Conservation (phyloP, 2,888 invertebrate species). For the Agonopterix heracliana region DNA sequence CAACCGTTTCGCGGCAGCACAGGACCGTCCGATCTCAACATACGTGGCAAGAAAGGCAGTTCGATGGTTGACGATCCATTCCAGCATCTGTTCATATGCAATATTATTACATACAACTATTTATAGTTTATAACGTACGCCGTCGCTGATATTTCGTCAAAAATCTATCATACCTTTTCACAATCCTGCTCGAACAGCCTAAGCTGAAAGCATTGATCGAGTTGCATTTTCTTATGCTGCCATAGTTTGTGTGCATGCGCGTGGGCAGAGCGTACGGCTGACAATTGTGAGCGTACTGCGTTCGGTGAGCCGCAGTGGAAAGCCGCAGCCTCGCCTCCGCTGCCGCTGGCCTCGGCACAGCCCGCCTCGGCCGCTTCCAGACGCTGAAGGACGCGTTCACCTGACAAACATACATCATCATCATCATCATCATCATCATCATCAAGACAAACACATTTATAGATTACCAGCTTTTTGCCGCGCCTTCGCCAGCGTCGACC, state of each 20-base stretch:
- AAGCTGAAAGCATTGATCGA: conserved; percentile 97
- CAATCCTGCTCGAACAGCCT: conserved; percentile 98
- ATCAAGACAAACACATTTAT: too few relatives aligned
- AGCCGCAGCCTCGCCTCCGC: conserved; percentile 77
- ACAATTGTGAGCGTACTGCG: conserved; percentile 87
- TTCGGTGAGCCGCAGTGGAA: conserved; percentile 83
- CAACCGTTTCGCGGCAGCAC: conserved; percentile 91
- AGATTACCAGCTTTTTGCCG: too few relatives aligned
- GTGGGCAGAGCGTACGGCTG: conserved; percentile 91
- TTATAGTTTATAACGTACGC: background rate
- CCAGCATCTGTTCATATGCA: conserved; percentile 85
- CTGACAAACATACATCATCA: conserved; percentile 40
- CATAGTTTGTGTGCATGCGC: conserved; percentile 94
- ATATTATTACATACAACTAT: conserved; percentile 7
- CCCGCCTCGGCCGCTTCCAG: conserved; percentile 71
- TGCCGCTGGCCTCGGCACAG: conserved; percentile 79
- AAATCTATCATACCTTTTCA: conserved; percentile 84
- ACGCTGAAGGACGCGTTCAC: conserved; percentile 82
- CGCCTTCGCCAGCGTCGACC: too few relatives aligned
- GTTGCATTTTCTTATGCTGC: conserved; percentile 95
- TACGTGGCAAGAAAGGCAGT: conserved; percentile 96
- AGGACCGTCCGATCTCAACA: conserved; percentile 96
- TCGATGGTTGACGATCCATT: conserved; percentile 97
- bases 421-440: too few relatives aligned
- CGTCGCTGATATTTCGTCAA: background rate